Conservation (phyloP, 2,888 invertebrate genomes). For the Julus scanicus region DNA sequence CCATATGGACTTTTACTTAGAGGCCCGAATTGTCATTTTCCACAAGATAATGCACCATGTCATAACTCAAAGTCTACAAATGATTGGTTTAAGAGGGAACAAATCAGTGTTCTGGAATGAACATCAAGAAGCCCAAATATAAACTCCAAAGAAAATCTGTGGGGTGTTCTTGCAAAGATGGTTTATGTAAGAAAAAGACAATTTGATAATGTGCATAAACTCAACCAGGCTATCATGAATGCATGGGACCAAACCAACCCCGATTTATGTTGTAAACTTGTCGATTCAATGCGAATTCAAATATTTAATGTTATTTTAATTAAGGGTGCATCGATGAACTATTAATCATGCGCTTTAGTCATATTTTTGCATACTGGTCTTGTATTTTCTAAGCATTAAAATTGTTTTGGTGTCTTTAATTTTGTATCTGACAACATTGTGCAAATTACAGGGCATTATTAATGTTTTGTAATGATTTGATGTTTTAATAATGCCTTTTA, state of each 20-base stretch:
- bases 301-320: not conserved
- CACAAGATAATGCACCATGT: constrained; percentile 32
- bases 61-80: not conserved
- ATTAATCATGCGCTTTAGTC: not conserved
- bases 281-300: not conserved
- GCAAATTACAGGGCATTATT: too few species aligned
- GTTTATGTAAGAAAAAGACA: not conserved
- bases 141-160: not conserved
- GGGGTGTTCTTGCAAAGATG: not conserved
- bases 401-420: too few species aligned
- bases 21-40: not conserved
- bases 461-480: too few species aligned
- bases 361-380: not conserved
- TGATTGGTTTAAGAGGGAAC: not conserved
- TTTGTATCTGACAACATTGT: too few species aligned
- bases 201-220: not conserved
- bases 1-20: not conserved
- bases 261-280: not conserved
- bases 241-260: not conserved
- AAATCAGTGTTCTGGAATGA: constrained; percentile 26
- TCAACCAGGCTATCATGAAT: not conserved
- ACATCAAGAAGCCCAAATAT: not conserved
- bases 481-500: too few species aligned
- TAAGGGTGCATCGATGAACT: not conserved
- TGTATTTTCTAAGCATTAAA: too few species aligned